Conservation (phyloP, 1,140 invertebrate genomes). For the Theocolax elegans region DNA sequence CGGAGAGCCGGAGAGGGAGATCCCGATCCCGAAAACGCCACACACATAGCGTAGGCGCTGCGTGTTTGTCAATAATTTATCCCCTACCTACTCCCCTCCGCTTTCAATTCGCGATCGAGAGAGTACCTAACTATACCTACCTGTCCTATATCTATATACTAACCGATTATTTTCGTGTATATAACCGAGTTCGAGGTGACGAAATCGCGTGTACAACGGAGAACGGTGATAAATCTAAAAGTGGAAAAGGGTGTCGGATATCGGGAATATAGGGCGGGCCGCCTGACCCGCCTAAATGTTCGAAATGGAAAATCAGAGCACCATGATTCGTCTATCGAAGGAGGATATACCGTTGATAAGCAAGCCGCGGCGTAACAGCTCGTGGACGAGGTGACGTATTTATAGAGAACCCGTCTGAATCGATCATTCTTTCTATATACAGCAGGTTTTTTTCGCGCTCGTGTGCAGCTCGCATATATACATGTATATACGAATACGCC, state of each 20-base stretch:
- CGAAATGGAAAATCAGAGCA: conserved; percentile 69
- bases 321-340: conserved; percentile 69
- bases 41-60: neutral
- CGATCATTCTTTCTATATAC: neutral
- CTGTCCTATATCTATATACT: too few relatives aligned
- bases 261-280: neutral
- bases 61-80: conserved; percentile 13
- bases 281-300: conserved; percentile 16
- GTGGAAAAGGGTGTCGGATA: neutral
- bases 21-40: too few relatives aligned
- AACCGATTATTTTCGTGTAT: too few relatives aligned
- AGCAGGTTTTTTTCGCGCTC: conserved; percentile 24
- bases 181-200: too few relatives aligned
- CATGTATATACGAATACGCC: too few relatives aligned
- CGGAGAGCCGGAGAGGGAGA: neutral
- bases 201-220: neutral
- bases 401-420: conserved; percentile 30
- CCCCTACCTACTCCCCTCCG: neutral
- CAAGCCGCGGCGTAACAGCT: conserved; percentile 68
- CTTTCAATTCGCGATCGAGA: conserved; percentile 32
- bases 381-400: conserved; percentile 68
- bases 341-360: conserved; percentile 75
- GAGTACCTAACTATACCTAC: neutral
- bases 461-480: neutral
- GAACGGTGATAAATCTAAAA: neutral